These are phyloP conservation scores for Azorinus chamasolen DNA, from an alignment of 2,888 invertebrate genomes.

Conservation along the genomic window DNA sequence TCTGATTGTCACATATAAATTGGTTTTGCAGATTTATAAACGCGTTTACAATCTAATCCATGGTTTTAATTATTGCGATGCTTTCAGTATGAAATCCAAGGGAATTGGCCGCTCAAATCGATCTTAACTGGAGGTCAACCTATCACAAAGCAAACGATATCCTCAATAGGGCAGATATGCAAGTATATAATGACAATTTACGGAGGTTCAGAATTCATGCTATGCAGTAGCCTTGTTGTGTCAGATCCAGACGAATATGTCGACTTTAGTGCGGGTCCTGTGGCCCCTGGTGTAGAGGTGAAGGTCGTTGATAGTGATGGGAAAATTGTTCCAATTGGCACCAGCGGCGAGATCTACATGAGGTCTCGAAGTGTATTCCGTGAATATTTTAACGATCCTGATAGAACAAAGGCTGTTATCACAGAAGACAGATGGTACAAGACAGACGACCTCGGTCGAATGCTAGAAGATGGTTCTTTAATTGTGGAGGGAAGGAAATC, in stretches of 20 bases:
- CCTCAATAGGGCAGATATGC: conserved; percentile 7
- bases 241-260: conserved; percentile 5
- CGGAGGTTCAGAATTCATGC: conserved; percentile 5
- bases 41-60: too few relatives aligned
- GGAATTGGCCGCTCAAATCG: conserved; percentile 3
- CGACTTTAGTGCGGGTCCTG: conserved; percentile 12
- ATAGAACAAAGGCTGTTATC: conserved; percentile 5
- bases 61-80: neutral
- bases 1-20: too few relatives aligned
- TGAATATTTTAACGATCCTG: too few relatives aligned
- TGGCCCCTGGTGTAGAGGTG: too few relatives aligned
- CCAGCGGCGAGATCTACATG: conserved; percentile 42
- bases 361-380: conserved; percentile 37
- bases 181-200: conserved; percentile 5
- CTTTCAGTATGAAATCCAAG: conserved; percentile 4
- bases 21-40: too few relatives aligned
- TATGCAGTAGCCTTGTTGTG: neutral
- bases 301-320: conserved; percentile 26
- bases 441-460: conserved; percentile 46
- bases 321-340: conserved; percentile 15
- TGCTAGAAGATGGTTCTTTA: too few relatives aligned
- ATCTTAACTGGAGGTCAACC: conserved; percentile 20
- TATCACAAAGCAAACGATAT: conserved; percentile 1
- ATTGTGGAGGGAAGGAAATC: too few relatives aligned
- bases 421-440: conserved; percentile 46